Base-by-base conservation (phyloP, 1,140 invertebrate genomes). In the Oedothorax gibbosus region DNA sequence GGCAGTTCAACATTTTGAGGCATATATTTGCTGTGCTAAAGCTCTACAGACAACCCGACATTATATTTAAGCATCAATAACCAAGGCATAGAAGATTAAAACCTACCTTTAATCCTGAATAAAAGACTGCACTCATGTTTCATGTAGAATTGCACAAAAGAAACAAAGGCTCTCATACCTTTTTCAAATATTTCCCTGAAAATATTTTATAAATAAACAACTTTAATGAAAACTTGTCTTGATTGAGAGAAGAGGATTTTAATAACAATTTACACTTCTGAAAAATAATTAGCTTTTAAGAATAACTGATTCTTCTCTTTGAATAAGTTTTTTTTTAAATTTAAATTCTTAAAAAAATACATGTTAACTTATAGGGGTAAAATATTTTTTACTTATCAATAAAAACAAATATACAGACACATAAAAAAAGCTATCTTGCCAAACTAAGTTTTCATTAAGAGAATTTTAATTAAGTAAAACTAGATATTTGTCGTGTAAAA, bases 101-200 rank as follows among this genome's bases (percentile, higher is more conserved):
- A 50, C 75, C 71, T 87, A 92, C 92, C 93, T 91, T 98, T 98
- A 6, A 97, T 89, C 88, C 94, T 92, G 69, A 99, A 92, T 84
- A 99, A 94, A 64, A 98, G 91, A 88, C 93, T 95, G 88, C 97
- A 99, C 90, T 99, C 98, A 90, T 99, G 97, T 91, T 99, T 99
- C 7, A 93, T 93, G 90, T 99, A 99, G 0, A 96, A 94, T 88
- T 96, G 94, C 60, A 99, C 92, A 89, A 97, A 98, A 0, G 98
- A 99, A 0, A 99, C 98, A 91, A 98, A 99, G 5, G 98, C 98
- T 85, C 94, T 91, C 87, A 96, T 95, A 0, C 94, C 96, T 90
- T 96, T 96, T 88, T 99, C 97, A 89, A 96, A 95, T 49, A 96
- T 88, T 4, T 93, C 92, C 76, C 84, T 66, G 65, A 7, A 85